Conservation (phyloP, 2,888 invertebrate genomes). For the Rhogogaster chlorosoma region DNA sequence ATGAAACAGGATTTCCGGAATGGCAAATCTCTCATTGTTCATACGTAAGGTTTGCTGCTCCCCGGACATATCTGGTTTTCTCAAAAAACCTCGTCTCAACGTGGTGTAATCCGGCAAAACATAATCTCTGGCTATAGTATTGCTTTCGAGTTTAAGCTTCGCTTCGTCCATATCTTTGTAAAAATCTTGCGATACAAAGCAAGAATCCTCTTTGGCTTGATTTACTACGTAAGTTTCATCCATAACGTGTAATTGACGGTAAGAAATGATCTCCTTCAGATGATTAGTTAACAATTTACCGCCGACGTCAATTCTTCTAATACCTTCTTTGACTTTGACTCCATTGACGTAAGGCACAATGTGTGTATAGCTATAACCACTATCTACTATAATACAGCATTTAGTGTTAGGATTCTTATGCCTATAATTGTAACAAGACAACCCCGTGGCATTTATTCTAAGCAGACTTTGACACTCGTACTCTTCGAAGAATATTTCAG, state of each 20-base stretch:
- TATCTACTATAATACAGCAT: constrained; percentile 92
- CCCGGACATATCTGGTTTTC: constrained; percentile 76
- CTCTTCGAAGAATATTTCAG: constrained; percentile 98
- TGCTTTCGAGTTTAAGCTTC: constrained; percentile 81
- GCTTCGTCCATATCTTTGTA: constrained; percentile 88
- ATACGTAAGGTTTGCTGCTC: constrained; percentile 90
- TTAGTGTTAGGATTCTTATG: constrained; percentile 80
- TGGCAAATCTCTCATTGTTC: constrained; percentile 96
- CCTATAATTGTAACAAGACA: constrained; percentile 86
- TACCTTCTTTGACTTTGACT: constrained; percentile 83
- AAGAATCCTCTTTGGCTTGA: constrained; percentile 98
- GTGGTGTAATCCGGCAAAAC: constrained; percentile 97
- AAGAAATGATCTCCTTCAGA: constrained; percentile 97
- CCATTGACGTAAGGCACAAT: constrained; percentile 93
- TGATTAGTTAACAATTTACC: constrained; percentile 99
- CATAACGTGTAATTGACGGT: constrained; percentile 98
- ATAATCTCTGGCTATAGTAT: constrained; percentile 92
- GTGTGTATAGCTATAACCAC: constrained; percentile 97
- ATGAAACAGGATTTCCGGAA: constrained; percentile 96
- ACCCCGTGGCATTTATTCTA: constrained; percentile 89
- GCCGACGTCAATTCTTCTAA: constrained; percentile 94
- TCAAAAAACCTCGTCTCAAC: constrained; percentile 88
- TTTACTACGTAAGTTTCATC: constrained; percentile 99
- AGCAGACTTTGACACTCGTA: constrained; percentile 93
- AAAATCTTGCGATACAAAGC: constrained; percentile 94